Conservation (phyloP, 2,113 vertebrate species). For the Clarias gariepinus region DNA sequence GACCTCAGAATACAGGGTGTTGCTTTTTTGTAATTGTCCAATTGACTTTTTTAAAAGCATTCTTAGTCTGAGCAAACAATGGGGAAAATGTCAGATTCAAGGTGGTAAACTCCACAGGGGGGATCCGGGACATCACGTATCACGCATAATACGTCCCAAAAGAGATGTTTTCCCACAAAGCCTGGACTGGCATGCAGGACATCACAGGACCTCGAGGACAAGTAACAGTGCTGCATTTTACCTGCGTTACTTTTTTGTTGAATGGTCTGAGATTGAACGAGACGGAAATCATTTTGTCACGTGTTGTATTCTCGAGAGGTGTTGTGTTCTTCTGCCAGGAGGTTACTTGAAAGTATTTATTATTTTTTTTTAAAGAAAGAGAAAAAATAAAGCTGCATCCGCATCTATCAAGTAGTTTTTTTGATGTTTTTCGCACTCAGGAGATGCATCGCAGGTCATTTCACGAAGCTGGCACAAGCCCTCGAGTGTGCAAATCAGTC, state of each 20-base stretch:
- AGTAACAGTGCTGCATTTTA: background rate
- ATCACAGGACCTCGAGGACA: background rate
- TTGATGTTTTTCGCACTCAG: background rate
- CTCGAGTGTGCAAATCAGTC: background rate
- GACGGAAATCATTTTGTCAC: background rate
- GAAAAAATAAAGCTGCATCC: background rate
- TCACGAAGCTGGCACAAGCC: slow-evolving; percentile 1
- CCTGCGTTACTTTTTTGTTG: background rate
- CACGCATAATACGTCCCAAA: too few species aligned
- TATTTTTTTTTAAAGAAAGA: background rate
- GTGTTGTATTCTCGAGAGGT: background rate
- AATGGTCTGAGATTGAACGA: slow-evolving; percentile 1
- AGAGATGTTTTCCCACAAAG: background rate
- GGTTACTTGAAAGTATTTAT: slow-evolving; percentile 15
- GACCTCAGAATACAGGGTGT: too few species aligned
- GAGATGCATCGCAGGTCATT: background rate
- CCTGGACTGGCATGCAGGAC: background rate
- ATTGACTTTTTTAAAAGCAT: background rate
- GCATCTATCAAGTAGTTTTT: slow-evolving; percentile 29
- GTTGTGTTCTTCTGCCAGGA: background rate
- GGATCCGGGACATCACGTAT: too few species aligned
- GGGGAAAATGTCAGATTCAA: background rate
- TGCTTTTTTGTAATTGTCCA: background rate
- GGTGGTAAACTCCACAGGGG: background rate
- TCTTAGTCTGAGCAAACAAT: background rate